These are phyloP conservation scores for Catocala nupta DNA, from an alignment of 2,888 invertebrate species.

Conservation along the genomic window DNA sequence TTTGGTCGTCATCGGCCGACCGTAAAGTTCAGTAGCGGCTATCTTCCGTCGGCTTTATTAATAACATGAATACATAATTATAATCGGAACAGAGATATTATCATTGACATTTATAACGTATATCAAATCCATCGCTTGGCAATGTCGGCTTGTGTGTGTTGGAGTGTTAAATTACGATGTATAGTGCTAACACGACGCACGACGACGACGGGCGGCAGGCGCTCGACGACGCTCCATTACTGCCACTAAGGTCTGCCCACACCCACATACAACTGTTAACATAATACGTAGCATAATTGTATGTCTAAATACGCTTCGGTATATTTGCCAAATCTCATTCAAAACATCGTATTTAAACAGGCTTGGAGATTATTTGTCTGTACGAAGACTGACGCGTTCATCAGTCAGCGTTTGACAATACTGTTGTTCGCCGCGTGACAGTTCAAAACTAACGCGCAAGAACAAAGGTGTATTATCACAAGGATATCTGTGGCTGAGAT, in stretches of 20 bases:
- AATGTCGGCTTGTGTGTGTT: constrained; percentile 14
- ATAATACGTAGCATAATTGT: constrained; percentile 38
- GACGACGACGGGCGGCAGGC: too few species aligned
- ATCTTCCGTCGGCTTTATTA: constrained; percentile 21
- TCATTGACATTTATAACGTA: constrained; percentile 25
- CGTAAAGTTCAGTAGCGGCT: constrained; percentile 27
- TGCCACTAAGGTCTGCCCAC: constrained; percentile 45
- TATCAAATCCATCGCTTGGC: constrained; percentile 19
- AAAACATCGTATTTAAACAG: constrained; percentile 34
- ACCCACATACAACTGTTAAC: constrained; percentile 34
- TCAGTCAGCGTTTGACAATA: constrained; percentile 34
- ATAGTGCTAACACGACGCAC: constrained; percentile 48
- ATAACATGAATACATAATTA: constrained; percentile 22
- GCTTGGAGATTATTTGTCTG: constrained; percentile 24
- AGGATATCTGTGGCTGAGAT: constrained; percentile 17
- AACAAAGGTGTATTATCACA: constrained; percentile 15
- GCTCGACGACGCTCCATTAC: constrained; percentile 44
- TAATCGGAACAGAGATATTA: constrained; percentile 21
- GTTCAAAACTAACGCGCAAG: constrained; percentile 5
- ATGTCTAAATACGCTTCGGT: constrained; percentile 40
- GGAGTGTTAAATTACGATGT: constrained; percentile 54
- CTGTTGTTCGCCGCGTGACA: constrained; percentile 16
- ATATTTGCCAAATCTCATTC: constrained; percentile 42
- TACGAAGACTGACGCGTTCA: constrained; percentile 18
- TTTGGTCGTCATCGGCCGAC: constrained; percentile 41